phyloP scores from a whole-genome alignment of 2,888 invertebrate genomes.

The Orchestes rusci region DNA sequence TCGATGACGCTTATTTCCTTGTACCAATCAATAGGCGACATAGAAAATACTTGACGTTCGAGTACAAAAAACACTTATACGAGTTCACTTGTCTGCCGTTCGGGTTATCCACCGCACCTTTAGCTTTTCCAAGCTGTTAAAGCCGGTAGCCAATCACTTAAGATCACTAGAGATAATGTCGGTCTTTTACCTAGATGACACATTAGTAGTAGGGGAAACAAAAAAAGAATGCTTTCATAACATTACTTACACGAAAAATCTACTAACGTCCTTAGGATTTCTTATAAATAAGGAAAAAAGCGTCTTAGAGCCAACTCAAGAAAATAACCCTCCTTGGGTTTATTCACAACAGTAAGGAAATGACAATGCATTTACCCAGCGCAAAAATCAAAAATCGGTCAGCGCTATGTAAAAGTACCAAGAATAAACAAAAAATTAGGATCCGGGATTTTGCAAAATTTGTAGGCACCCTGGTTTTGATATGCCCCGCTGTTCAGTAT shows the following conservation, averaged over 20 bases:
- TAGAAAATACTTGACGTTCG: conserved; percentile 29
- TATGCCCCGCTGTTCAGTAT: not conserved
- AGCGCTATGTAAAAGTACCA: no score
- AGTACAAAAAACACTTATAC: conserved; percentile 24
- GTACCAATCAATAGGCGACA: conserved; percentile 24
- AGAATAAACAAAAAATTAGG: not conserved
- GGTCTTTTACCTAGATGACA: no score
- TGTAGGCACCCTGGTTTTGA: not conserved
- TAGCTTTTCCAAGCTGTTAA: conserved; percentile 30
- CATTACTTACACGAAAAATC: not conserved
- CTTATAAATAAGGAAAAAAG: not conserved
- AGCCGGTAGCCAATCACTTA: conserved; percentile 25
- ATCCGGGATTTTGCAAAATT: not conserved
- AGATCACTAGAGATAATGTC: no score
- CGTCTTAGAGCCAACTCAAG: not conserved
- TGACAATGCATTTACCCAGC: not conserved
- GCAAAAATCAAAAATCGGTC: no score
- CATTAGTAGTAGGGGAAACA: no score
- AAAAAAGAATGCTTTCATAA: not conserved
- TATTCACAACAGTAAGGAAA: no score
- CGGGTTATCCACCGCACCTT: conserved; percentile 26
- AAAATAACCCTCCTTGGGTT: not conserved
- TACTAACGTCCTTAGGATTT: not conserved
- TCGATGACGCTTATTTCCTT: conserved; percentile 28
- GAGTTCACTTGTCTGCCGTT: conserved; percentile 30